Evolutionary conservation across 2,888 invertebrate species (phyloP).

Genomic region (Junonia oenone): DNA sequence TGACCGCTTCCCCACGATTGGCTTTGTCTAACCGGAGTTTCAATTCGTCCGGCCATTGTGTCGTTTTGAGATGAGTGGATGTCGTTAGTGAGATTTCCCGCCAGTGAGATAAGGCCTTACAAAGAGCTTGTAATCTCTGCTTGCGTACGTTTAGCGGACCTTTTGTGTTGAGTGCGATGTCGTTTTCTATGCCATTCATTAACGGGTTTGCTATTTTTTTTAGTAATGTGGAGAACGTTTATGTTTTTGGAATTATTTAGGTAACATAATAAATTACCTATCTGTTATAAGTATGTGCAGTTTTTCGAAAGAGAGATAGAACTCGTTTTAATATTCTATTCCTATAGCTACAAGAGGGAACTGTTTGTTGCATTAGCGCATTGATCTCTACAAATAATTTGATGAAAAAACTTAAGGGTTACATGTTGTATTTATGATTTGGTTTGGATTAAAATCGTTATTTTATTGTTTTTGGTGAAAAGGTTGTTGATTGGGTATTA

Average conservation of each 20-base stretch:
- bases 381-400: too few species aligned
- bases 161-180: slow-evolving; percentile 35
- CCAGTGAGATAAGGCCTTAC: slow-evolving; percentile 61
- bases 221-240: not conserved
- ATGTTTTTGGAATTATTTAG: slow-evolving; percentile 27
- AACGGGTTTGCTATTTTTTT: slow-evolving; percentile 1
- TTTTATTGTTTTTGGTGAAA: too few species aligned
- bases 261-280: too few species aligned
- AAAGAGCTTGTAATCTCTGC: slow-evolving; percentile 67
- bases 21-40: slow-evolving; percentile 67
- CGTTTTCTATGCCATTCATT: slow-evolving; percentile 32
- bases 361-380: too few species aligned
- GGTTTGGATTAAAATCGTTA: too few species aligned
- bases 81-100: slow-evolving; percentile 66
- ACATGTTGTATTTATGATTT: too few species aligned
- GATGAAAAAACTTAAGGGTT: too few species aligned
- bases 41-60: slow-evolving; percentile 70
- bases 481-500: too few species aligned
- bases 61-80: slow-evolving; percentile 65
- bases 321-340: too few species aligned
- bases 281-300: too few species aligned
- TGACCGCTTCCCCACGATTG: slow-evolving; percentile 48
- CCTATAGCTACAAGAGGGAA: too few species aligned
- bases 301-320: too few species aligned
- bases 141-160: slow-evolving; percentile 48